These are phyloP conservation scores for Arizona elegans DNA, from an alignment of 2,113 vertebrate genomes.

Conservation along the genomic window DNA sequence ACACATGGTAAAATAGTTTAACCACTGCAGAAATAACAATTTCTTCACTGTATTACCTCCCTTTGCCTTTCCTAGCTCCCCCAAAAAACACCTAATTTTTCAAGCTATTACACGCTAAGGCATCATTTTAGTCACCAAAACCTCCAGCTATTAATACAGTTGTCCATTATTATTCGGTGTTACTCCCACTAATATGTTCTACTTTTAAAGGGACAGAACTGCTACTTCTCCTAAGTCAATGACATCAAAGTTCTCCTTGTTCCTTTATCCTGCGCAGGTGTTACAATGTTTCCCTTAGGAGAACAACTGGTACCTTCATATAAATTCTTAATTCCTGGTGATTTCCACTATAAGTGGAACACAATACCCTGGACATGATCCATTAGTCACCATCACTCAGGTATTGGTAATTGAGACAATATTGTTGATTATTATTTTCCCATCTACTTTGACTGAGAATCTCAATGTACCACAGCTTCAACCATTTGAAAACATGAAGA, in stretches of 20 bases:
- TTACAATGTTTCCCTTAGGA: not conserved
- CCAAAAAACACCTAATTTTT: no score
- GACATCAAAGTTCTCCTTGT: not conserved
- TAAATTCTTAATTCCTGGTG: not conserved
- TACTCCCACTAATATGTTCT: no score
- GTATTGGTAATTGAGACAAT: not conserved
- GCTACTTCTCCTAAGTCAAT: no score
- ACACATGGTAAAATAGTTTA: not conserved
- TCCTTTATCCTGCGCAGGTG: not conserved
- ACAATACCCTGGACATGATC: not conserved
- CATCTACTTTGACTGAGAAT: not conserved
- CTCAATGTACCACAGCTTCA: not conserved
- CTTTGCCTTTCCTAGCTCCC: not conserved
- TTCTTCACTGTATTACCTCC: not conserved
- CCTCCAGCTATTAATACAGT: no score
- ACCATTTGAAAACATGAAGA: not conserved
- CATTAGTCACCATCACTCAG: not conserved
- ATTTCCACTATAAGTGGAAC: not conserved
- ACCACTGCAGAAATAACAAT: not conserved
- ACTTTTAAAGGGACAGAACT: no score
- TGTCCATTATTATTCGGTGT: no score
- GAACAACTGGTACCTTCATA: not conserved
- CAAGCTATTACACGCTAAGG: no score
- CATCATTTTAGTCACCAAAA: no score
- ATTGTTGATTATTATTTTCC: not conserved